phyloP scores from a whole-genome alignment of 1,140 invertebrate species.

The Cherax quadricarinatus region DNA sequence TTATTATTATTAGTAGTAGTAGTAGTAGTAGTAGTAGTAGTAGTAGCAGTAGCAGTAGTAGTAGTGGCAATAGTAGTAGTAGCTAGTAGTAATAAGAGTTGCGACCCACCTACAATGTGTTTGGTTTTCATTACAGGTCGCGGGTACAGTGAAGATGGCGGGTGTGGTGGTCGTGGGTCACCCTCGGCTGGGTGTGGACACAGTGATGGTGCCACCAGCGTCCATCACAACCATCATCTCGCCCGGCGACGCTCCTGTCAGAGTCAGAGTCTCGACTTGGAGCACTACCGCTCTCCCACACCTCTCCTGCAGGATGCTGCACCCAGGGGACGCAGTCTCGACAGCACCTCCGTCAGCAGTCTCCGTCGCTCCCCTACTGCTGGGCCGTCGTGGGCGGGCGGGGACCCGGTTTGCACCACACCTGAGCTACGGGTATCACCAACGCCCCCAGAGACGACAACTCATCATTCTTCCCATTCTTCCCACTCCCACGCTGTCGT shows the following conservation, averaged over 20 bases:
- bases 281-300: slow-evolving; percentile 36
- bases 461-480: neutral
- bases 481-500: slow-evolving; percentile 36
- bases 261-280: slow-evolving; percentile 58
- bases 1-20: too few species aligned
- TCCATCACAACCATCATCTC: slow-evolving; percentile 20
- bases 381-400: slow-evolving; percentile 54
- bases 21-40: too few species aligned
- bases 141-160: slow-evolving; percentile 18
- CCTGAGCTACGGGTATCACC: slow-evolving; percentile 55
- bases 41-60: too few species aligned
- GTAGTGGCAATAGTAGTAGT: too few species aligned
- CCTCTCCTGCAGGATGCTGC: slow-evolving; percentile 39
- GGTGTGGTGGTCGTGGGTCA: neutral
- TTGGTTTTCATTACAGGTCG: slow-evolving; percentile 26
- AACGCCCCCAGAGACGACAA: slow-evolving; percentile 28
- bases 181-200: neutral
- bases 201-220: neutral
- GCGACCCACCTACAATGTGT: too few species aligned
- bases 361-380: slow-evolving; percentile 56
- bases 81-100: too few species aligned
- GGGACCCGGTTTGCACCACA: slow-evolving; percentile 38
- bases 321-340: slow-evolving; percentile 37
- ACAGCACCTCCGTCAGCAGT: slow-evolving; percentile 58
- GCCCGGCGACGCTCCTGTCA: slow-evolving; percentile 55